Percentiles rank a stretch among this genome's conserved stretches.
These are phyloP conservation scores for Amphiprion percula DNA, from an alignment of 2,113 vertebrate genomes.

Conservation along the genomic window DNA sequence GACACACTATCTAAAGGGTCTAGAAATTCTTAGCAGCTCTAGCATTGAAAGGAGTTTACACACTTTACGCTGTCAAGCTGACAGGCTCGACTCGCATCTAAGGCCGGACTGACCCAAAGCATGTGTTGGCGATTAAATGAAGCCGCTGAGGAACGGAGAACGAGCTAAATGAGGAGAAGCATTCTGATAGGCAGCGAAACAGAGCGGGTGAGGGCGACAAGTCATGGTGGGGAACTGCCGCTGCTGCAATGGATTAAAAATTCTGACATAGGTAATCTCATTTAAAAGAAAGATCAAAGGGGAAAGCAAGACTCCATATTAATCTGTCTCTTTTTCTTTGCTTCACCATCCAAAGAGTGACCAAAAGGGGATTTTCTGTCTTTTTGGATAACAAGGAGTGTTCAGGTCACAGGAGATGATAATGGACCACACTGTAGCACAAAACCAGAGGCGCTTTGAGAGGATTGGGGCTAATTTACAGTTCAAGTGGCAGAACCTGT, in stretches of 20 bases:
- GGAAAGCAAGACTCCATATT: constrained; percentile 32
- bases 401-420: constrained; percentile 14
- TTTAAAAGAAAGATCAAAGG: constrained; percentile 74
- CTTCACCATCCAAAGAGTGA: constrained; percentile 34
- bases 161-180: constrained; percentile 29
- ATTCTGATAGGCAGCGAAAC: constrained; percentile 2
- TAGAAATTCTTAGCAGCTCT: constrained; percentile 33
- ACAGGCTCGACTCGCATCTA: constrained; percentile 29
- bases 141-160: constrained; percentile 25
- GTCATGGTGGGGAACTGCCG: constrained; percentile 31
- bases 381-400: constrained; percentile 38
- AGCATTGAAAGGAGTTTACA: constrained; percentile 36
- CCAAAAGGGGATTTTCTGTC: constrained; percentile 41
- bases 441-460: constrained; percentile 23
- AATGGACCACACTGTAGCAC: constrained; percentile 29
- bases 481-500: constrained; percentile 33
- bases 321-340: constrained; percentile 41
- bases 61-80: constrained; percentile 27
- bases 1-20: constrained; percentile 35
- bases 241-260: constrained; percentile 61
- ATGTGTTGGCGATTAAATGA: constrained; percentile 38
- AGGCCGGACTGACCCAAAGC: constrained; percentile 46
- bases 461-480: constrained; percentile 44
- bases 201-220: background rate
- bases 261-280: constrained; percentile 72